Evolutionary conservation across 2,113 vertebrate genomes (phyloP).

Genomic region (Willisornis vidua): DNA sequence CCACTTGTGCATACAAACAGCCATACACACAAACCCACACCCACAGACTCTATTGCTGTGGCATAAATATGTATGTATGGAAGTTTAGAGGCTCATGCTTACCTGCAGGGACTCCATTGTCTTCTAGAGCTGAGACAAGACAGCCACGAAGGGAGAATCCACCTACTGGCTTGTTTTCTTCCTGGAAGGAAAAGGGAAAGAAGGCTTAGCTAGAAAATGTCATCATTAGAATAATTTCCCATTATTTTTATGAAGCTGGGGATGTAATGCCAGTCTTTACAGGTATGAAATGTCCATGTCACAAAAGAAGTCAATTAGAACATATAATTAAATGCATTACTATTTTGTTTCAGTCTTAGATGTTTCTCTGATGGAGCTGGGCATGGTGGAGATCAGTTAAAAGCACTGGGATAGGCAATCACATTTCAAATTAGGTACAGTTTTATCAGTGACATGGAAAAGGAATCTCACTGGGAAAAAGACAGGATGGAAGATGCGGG

Average conservation of each 20-base stretch:
- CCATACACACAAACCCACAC: not conserved
- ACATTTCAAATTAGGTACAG: not conserved
- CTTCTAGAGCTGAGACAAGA: conserved; percentile 90
- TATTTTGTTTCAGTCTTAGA: not conserved
- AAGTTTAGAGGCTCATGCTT: not conserved
- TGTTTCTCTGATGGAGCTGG: not conserved
- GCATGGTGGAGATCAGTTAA: not conserved
- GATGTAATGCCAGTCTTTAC: not conserved
- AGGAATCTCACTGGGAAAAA: not conserved
- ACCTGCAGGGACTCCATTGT: conserved; percentile 92
- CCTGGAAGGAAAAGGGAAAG: conserved; percentile 68
- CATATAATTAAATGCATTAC: not conserved
- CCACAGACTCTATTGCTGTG: not conserved
- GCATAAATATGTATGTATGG: not conserved
- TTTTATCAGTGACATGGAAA: not conserved
- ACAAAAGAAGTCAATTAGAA: not conserved
- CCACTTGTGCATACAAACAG: not conserved
- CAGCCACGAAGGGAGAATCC: conserved; percentile 90
- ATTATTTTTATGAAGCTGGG: not conserved
- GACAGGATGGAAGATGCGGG: not conserved
- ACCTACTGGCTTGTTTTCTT: conserved; percentile 88
- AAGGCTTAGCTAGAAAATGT: not conserved
- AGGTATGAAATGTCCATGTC: not conserved
- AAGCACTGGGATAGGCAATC: not conserved
- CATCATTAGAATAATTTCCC: not conserved